These are phyloP conservation scores for Harpalus rubripes DNA, from an alignment of 2,888 invertebrate species.

Conservation along the genomic window DNA sequence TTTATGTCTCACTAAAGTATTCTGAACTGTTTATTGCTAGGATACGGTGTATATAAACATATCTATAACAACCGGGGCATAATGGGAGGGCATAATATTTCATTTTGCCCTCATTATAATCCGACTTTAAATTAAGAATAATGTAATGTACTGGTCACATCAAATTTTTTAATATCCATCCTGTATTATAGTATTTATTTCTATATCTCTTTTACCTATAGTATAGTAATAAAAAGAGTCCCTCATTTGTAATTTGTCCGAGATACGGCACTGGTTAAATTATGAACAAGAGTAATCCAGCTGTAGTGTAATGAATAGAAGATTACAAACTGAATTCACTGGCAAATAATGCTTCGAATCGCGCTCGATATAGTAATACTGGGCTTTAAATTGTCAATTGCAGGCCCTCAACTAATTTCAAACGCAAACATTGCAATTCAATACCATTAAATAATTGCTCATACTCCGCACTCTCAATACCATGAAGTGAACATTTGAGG, in stretches of 20 bases:
- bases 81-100: too few species aligned
- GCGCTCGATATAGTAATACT: constrained; percentile 2
- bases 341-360: constrained; percentile 25
- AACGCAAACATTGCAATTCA: constrained; percentile 36
- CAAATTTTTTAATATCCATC: too few species aligned
- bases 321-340: constrained; percentile 46
- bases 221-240: background rate
- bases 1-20: too few species aligned
- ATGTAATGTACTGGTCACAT: too few species aligned
- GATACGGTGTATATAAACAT: too few species aligned
- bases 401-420: constrained; percentile 26
- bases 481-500: background rate
- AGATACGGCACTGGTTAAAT: background rate
- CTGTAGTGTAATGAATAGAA: constrained; percentile 33
- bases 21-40: too few species aligned
- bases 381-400: constrained; percentile 45
- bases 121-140: too few species aligned
- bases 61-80: too few species aligned
- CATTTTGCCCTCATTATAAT: too few species aligned
- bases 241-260: background rate
- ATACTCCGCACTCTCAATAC: background rate
- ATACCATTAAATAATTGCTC: constrained; percentile 37
- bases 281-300: constrained; percentile 55
- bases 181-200: too few species aligned
- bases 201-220: too few species aligned